These are phyloP conservation scores for Aphidoletes aphidimyza DNA, from an alignment of 2,888 invertebrate species.

Conservation along the genomic window DNA sequence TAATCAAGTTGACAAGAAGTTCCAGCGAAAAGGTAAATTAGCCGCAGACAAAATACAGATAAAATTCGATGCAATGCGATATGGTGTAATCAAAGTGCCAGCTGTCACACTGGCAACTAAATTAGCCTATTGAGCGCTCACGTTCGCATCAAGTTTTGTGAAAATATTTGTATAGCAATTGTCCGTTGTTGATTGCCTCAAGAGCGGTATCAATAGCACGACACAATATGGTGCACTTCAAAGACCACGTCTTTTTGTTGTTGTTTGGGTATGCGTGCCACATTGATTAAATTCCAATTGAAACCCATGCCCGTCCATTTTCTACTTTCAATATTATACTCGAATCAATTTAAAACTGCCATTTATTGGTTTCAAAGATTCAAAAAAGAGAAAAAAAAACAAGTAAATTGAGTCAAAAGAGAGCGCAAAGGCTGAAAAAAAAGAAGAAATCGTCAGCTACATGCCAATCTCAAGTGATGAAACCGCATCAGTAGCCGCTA, in stretches of 20 bases:
- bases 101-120: not conserved
- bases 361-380: not conserved
- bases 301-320: not conserved
- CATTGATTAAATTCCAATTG: conserved; percentile 22
- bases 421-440: not conserved
- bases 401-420: not conserved
- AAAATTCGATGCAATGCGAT: too few species aligned
- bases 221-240: conserved; percentile 13
- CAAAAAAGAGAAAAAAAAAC: not conserved
- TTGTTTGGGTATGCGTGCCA: too few species aligned
- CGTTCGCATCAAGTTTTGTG: not conserved
- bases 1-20: conserved; percentile 20
- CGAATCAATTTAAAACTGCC: not conserved
- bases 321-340: not conserved
- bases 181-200: not conserved
- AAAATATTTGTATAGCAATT: conserved; percentile 17
- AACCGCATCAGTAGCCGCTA: conserved; percentile 14
- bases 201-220: not conserved
- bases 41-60: not conserved
- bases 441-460: not conserved
- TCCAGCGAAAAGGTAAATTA: not conserved
- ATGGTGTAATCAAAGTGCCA: not conserved
- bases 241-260: not conserved
- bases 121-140: not conserved
- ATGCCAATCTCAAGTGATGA: not conserved